Evolutionary conservation across 2,113 vertebrate genomes (phyloP), one percentile per base, ranked within the genome.

Genomic region (Anguilla japonica): DNA sequence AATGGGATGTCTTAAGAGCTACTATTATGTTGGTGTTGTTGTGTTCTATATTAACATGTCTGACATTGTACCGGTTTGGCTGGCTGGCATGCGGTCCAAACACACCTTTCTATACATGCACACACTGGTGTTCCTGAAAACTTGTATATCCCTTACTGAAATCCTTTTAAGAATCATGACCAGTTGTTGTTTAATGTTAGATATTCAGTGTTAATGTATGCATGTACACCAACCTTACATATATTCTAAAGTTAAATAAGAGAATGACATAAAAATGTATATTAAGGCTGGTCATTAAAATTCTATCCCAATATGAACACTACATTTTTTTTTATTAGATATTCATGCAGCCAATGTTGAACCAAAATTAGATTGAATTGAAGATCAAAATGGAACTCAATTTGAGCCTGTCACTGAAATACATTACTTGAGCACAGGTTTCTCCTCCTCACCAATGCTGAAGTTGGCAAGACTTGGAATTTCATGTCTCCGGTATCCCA

Each of bases 261-360:
- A n/a, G 26, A 71, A 79, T 79, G 5, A 40, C 78, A 41, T 13
- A 39, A 34, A 39, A 79, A 34, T 22, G 1, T 79, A 39, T 79
- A 99, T 92, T 97, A 99, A 97, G 98, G 96, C 71, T 5, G 20
- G 53, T 16, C 56, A 20, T 40, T 34, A 2, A 6, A 85, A 3
- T 34, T 83, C 16, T 26, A 40, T 81, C 0, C 39, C 1, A 83
- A 8, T 26, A 5, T 15, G 53, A 56, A 34, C 34, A 2, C 0
- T 46, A 53, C 13, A 53, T 5, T 53, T 81, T 40, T 41, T 0
- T 15, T 56, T 8, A 75, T 75, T 50, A 7, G 29, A 13, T 75
- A 6, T 75, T 34, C 8, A 43, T 79, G 3, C 13, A 26, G 50
- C 40, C 0, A 53, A 53, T 22, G 15, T 84, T 22, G 2, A 71